Evolutionary conservation across 2,797 vertebrate genomes (phyloP).

Genomic region (Poecilia wingei): DNA sequence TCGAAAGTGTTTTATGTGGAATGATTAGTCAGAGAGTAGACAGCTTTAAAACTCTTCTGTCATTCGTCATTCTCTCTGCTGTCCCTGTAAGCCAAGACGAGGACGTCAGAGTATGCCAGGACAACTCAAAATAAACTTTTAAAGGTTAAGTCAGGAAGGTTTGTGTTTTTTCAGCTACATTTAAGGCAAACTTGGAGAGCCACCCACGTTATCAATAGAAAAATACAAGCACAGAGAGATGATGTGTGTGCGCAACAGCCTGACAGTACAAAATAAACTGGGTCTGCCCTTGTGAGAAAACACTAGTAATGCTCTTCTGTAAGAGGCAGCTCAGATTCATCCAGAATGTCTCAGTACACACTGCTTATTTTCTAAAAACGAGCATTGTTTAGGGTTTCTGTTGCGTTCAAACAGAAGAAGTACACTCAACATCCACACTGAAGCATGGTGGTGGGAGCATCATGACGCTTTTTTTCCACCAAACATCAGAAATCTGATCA

Average conservation of each 20-base stretch:
- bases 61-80: background rate
- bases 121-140: background rate
- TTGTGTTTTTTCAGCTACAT: background rate
- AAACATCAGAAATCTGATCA: background rate
- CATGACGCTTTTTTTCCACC: background rate
- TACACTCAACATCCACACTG: background rate
- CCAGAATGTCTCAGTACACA: background rate
- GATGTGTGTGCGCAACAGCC: background rate
- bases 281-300: background rate
- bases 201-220: background rate
- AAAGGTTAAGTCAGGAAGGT: background rate
- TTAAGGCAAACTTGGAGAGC: background rate
- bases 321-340: background rate
- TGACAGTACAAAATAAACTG: background rate
- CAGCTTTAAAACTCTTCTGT: background rate
- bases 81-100: background rate
- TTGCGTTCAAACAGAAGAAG: background rate
- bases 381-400: background rate
- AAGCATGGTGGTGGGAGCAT: background rate
- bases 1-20: background rate
- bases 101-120: background rate
- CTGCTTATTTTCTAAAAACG: background rate
- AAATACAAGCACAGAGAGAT: background rate
- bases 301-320: background rate
- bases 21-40: background rate